Base-by-base conservation (phyloP, 2,797 vertebrate species). In the Rhinichthys osculus region DNA sequence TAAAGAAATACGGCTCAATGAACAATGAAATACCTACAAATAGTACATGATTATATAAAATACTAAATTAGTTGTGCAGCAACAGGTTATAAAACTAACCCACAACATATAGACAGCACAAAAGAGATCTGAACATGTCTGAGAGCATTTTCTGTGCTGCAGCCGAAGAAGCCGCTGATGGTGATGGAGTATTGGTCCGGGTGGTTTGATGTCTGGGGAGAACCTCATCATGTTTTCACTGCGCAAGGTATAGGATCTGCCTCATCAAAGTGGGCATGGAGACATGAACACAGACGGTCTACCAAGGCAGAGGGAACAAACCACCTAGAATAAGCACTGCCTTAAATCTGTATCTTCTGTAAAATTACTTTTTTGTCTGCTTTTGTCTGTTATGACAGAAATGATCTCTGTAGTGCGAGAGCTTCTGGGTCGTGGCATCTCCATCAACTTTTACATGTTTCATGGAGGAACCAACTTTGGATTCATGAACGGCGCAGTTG, bases 151-250 rank as follows among this genome's bases (percentile, higher is more conserved):
- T 27, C 4, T 74, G 19, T 85, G 17, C 62, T 88, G 11, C 50
- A 98, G 98, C 94, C 94, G 14, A 90, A 95, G 87, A 97, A 95
- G 92, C 97, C 98, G 1, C 95, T 96, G 76, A 95, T 99, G 96
- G 97, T 98, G 92, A 99, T 97, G 97, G 98, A 98, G 91, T 99
- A 97, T 52, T 99, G 98, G 98, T 97, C 96, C 0, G 98, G 98
- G 0, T 99, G 98, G 98, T 99, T 98, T 93, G 98, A 99, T 74
- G 94, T 96, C 23, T 99, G 98, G 98, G 97, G 97, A 83, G 96
- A 96, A 42, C 89, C 94, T 82, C 97, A 98, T 93, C 96, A 97
- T n/a, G 95, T 98, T 76, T 96, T 97, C 66, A 95, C 95, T 62
- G 96, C 96, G 2, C 95, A 97, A 0, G 97, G 98, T 99, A 93